Evolutionary conservation across 2,113 vertebrate species (phyloP).

Genomic region (Xyliphius kryptos): DNA sequence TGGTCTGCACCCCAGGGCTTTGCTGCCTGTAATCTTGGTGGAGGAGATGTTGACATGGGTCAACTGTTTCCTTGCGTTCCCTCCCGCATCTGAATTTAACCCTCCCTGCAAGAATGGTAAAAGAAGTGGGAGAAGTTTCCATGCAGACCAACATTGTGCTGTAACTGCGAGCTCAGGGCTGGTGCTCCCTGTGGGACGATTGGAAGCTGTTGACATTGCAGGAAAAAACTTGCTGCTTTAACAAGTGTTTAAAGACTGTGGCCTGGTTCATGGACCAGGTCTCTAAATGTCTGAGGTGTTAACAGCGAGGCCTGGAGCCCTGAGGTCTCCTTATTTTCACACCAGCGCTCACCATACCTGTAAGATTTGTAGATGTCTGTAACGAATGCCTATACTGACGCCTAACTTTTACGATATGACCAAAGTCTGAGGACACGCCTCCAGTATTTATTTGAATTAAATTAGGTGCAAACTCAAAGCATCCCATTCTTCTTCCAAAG

Average conservation of each 20-base stretch:
- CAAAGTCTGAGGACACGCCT: too few relatives aligned
- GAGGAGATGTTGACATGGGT: slow-evolving; percentile 48
- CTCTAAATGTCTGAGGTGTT: slow-evolving; percentile 65
- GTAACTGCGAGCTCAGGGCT: not conserved
- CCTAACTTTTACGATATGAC: too few relatives aligned
- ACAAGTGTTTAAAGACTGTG: slow-evolving; percentile 66
- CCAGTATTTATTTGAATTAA: too few relatives aligned
- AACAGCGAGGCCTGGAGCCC: slow-evolving; percentile 48
- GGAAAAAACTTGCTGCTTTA: slow-evolving; percentile 58
- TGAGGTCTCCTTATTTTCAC: slow-evolving; percentile 31
- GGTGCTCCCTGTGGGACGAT: slow-evolving; percentile 50
- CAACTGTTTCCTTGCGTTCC: slow-evolving; percentile 44
- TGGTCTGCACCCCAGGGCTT: slow-evolving; percentile 60
- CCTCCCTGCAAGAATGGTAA: slow-evolving; percentile 49
- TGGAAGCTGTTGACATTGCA: slow-evolving; percentile 65
- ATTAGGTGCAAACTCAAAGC: too few relatives aligned
- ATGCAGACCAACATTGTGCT: slow-evolving; percentile 17
- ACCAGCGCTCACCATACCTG: too few relatives aligned
- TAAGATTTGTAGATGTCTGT: too few relatives aligned
- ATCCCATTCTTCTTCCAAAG: too few relatives aligned
- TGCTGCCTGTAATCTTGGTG: slow-evolving; percentile 58
- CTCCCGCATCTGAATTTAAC: slow-evolving; percentile 59
- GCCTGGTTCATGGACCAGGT: slow-evolving; percentile 59
- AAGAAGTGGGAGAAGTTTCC: slow-evolving; percentile 25
- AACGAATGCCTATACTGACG: too few relatives aligned